A percentile compares a stretch with the other conserved stretches of the same genome.
phyloP scores from a whole-genome alignment of 2,113 vertebrate species.

The Barnardius zonarius region DNA sequence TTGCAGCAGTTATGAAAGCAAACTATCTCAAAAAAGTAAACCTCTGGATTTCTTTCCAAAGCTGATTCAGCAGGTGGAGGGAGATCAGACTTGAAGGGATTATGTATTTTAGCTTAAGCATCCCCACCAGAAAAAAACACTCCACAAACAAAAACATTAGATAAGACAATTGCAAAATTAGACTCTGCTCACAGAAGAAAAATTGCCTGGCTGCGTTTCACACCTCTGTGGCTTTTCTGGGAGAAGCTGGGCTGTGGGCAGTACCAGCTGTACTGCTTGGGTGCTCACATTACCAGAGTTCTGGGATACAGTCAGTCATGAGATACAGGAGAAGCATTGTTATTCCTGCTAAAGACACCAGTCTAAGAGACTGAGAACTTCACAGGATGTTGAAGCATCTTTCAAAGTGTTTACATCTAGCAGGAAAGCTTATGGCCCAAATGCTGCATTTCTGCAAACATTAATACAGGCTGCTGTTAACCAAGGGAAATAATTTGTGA shows the following conservation, averaged over 20 bases:
- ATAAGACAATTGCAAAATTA: not conserved
- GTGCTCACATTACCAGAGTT: not conserved
- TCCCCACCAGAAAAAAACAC: not conserved
- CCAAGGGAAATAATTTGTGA: constrained; percentile 69
- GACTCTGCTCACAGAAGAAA: not conserved
- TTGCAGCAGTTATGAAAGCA: constrained; percentile 9
- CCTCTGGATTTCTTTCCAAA: not conserved
- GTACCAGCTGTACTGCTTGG: not conserved
- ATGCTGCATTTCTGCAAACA: constrained; percentile 41
- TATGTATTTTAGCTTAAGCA: not conserved
- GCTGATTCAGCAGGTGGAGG: not conserved
- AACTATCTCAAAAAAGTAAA: not conserved
- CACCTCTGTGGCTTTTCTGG: not conserved
- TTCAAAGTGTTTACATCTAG: not conserved
- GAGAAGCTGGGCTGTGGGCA: not conserved
- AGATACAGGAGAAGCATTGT: not conserved
- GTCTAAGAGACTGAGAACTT: not conserved
- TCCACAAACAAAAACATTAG: not conserved
- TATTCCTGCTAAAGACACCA: not conserved
- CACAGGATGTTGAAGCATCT: not conserved
- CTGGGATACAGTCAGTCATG: not conserved
- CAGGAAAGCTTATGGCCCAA: not conserved
- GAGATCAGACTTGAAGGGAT: not conserved
- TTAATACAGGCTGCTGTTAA: constrained; percentile 55
- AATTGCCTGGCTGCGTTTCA: not conserved